These are phyloP conservation scores for Tachina lurida DNA, from an alignment of 2,888 invertebrate species.

Conservation along the genomic window DNA sequence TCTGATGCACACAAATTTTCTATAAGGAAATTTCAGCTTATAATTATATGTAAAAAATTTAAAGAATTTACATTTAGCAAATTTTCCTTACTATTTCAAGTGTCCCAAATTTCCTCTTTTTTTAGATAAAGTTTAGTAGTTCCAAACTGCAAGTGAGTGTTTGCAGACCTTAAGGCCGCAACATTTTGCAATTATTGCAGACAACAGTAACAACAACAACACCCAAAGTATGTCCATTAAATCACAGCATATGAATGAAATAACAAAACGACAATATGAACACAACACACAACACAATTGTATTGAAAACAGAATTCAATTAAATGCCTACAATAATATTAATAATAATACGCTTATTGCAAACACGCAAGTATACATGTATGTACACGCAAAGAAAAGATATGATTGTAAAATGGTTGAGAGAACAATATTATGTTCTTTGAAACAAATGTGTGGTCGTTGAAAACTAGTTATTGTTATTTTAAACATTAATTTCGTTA, in stretches of 20 bases:
- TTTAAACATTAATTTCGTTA: too few relatives aligned
- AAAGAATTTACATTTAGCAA: too few relatives aligned
- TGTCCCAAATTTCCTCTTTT: too few relatives aligned
- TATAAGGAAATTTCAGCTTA: too few relatives aligned
- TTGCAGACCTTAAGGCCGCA: conserved; percentile 58
- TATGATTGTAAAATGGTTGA: too few relatives aligned
- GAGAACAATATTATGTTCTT: too few relatives aligned
- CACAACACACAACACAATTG: conserved; percentile 50
- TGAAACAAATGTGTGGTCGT: too few relatives aligned
- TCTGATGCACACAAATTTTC: too few relatives aligned
- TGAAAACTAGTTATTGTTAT: too few relatives aligned
- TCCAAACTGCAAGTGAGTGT: not conserved
- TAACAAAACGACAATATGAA: conserved; percentile 44
- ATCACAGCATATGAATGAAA: conserved; percentile 45
- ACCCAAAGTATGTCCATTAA: not conserved
- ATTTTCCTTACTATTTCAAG: not conserved
- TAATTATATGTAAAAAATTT: too few relatives aligned
- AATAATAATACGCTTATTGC: conserved; percentile 56
- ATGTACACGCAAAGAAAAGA: too few relatives aligned
- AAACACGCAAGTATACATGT: not conserved
- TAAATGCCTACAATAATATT: conserved; percentile 69
- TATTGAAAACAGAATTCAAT: conserved; percentile 69
- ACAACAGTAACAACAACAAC: conserved; percentile 50
- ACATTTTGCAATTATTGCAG: conserved; percentile 68
- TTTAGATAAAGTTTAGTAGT: not conserved